Conservation (phyloP, 1,140 invertebrate species). For the Oreohelix idahoensis region DNA sequence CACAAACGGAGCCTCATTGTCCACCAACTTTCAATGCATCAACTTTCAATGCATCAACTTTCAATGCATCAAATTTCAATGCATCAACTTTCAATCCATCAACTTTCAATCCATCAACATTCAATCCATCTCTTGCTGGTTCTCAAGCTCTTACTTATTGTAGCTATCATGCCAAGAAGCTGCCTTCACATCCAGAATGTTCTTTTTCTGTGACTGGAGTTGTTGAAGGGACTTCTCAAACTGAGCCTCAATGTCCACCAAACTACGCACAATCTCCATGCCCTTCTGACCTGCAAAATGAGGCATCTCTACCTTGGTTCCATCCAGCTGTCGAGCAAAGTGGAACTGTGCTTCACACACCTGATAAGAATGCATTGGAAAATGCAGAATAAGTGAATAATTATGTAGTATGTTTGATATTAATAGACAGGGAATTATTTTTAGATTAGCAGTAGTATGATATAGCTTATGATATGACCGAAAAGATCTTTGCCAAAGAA, state of each 20-base stretch:
- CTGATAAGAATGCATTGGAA: conserved; percentile 65
- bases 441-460: too few species aligned
- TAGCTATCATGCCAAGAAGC: conserved; percentile 84
- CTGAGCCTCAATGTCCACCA: conserved; percentile 82
- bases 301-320: conserved; percentile 70
- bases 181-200: conserved; percentile 82
- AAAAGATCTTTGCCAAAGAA: too few species aligned
- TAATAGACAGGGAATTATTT: too few species aligned
- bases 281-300: conserved; percentile 75
- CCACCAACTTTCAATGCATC: too few species aligned
- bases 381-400: too few species aligned
- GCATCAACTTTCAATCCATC: too few species aligned
- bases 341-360: conserved; percentile 77
- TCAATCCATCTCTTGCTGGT: not conserved
- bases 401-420: too few species aligned
- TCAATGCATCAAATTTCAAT: too few species aligned
- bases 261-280: conserved; percentile 81
- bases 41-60: too few species aligned
- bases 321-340: conserved; percentile 73
- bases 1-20: too few species aligned
- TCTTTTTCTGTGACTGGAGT: conserved; percentile 77
- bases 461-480: too few species aligned
- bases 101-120: too few species aligned
- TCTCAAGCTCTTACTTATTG: conserved; percentile 71
- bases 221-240: conserved; percentile 80